phyloP scores from a whole-genome alignment of 1,140 invertebrate species.

The Planococcus citri region DNA sequence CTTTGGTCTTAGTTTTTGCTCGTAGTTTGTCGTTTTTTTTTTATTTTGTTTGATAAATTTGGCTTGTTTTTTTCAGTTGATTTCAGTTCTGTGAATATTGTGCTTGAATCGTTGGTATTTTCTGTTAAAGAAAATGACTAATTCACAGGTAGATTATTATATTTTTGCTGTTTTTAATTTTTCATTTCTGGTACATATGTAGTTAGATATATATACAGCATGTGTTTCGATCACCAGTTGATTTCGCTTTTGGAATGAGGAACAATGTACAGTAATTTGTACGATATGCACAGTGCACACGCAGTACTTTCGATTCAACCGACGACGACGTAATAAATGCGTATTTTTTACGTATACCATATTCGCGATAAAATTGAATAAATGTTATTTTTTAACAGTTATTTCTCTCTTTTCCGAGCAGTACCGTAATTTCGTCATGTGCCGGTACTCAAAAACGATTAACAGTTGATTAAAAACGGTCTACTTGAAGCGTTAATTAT shows the following conservation, averaged over 20 bases:
- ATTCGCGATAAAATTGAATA: neutral
- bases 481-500: neutral
- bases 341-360: neutral
- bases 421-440: neutral
- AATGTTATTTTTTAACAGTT: neutral
- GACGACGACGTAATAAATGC: neutral
- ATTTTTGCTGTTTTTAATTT: conserved; percentile 19
- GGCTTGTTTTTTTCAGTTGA: neutral
- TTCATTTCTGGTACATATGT: neutral
- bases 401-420: no score
- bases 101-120: neutral
- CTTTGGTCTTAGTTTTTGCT: neutral
- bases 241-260: neutral
- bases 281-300: neutral
- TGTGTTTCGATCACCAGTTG: neutral
- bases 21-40: neutral
- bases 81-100: conserved; percentile 11
- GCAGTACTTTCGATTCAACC: neutral
- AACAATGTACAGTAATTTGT: neutral
- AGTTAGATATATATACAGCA: neutral
- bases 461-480: neutral
- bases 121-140: conserved; percentile 23
- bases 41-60: no score
- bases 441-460: neutral
- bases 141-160: conserved; percentile 23